Evolutionary conservation across 2,113 vertebrate species (phyloP), one percentile per base, ranked within the genome.

Genomic region (Pseudopodoces humilis): DNA sequence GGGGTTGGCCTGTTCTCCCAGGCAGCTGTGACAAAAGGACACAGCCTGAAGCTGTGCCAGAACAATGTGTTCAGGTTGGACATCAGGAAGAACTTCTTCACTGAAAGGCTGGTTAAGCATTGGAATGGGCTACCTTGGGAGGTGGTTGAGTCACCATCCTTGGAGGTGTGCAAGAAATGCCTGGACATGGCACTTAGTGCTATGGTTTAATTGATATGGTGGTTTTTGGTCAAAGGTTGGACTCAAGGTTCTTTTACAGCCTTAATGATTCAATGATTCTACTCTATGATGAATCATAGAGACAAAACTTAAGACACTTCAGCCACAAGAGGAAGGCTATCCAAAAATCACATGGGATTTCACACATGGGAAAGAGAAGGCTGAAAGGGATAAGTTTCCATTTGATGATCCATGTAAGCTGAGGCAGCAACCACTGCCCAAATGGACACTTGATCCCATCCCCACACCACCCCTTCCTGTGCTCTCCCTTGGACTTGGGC

Each of bases 401-500:
- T 64, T 1, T 64, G 41, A 23, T 64, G 44, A 76, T 43, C 39
- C 18, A 64, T 0, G 0, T 59, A n/a, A 80, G 30, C 20, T 31
- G 4, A 55, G 43, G 63, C 22, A 53, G 21, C 19, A 49, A 13
- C 28, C 31, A 47, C 56, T 78, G 60, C 65, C 44, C 19, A 62
- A 59, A 37, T 13, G 11, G 43, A 33, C 43, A 28, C 47, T 71
- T 35, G 21, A 33, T 81, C 46, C 53, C 25, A 8, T 16, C 5
- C 33, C 13, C 10, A 1, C 5, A 47, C 22, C 2, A 1, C 43
- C 17, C 46, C n/a, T 28, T 55, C 49, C n/a, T 33, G 3, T 21
- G 8, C n/a, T n/a, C 21, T 35, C 16, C 46, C 46, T 67, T 21
- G 24, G 43, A 31, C 55, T 7, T 8, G 10, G 0, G 2, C 39